These are phyloP conservation scores for Anastatus disparis DNA, from an alignment of 1,140 invertebrate species.

Conservation along the genomic window DNA sequence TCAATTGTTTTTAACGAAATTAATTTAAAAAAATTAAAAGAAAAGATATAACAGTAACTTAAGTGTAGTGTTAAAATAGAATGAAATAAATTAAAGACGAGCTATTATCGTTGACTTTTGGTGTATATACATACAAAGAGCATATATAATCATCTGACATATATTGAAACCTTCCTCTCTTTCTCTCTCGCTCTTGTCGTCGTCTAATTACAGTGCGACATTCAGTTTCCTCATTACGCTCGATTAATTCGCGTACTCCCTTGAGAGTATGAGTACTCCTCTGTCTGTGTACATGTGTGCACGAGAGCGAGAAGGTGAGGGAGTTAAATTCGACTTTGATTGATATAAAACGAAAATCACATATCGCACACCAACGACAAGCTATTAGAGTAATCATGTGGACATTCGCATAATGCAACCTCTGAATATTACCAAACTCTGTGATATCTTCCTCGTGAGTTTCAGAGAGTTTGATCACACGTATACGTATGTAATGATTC, in stretches of 20 bases:
- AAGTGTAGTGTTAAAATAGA: too few relatives aligned
- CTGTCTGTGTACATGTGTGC: not conserved
- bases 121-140: too few relatives aligned
- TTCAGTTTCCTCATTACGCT: slow-evolving; percentile 25
- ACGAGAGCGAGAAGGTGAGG: too few relatives aligned
- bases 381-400: slow-evolving; percentile 27
- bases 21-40: too few relatives aligned
- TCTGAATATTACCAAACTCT: not conserved
- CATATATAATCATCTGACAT: not conserved
- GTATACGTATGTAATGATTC: not conserved
- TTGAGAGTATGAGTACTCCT: not conserved
- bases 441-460: not conserved
- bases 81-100: too few relatives aligned
- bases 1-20: too few relatives aligned
- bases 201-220: slow-evolving; percentile 14
- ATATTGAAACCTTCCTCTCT: slow-evolving; percentile 11
- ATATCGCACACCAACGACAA: not conserved
- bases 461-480: too few relatives aligned
- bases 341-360: slow-evolving; percentile 26
- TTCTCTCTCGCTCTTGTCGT: too few relatives aligned
- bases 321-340: slow-evolving; percentile 22
- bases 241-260: not conserved
- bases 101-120: not conserved
- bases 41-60: too few relatives aligned
- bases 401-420: slow-evolving; percentile 11